These are phyloP conservation scores for Thymallus thymallus DNA, from an alignment of 2,113 vertebrate genomes.

Conservation along the genomic window DNA sequence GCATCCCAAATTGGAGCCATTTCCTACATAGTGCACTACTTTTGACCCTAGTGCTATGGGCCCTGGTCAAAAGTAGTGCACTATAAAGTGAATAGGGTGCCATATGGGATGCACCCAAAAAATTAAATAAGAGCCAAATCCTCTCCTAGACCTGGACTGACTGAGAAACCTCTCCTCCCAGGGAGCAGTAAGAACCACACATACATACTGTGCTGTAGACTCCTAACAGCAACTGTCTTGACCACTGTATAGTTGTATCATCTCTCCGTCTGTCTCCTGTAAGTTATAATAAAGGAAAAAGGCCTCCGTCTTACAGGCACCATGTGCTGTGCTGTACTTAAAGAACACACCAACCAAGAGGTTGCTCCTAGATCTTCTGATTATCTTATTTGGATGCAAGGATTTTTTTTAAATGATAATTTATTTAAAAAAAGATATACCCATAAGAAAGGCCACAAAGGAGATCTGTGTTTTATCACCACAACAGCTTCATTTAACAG, in stretches of 20 bases:
- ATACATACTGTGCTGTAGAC: slow-evolving; percentile 17
- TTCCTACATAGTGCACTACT: too few species aligned
- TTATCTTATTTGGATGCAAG: slow-evolving; percentile 66
- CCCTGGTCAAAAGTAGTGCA: too few species aligned
- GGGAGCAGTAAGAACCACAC: slow-evolving; percentile 9
- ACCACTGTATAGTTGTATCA: slow-evolving; percentile 56
- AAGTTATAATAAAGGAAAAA: slow-evolving; percentile 46
- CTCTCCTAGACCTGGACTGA: slow-evolving; percentile 27
- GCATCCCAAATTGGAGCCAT: neutral
- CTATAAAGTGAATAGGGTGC: too few species aligned
- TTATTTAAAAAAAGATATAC: slow-evolving; percentile 61
- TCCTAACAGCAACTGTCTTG: slow-evolving; percentile 38
- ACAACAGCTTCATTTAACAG: slow-evolving; percentile 26
- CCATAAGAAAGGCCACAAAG: slow-evolving; percentile 68
- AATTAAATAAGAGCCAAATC: slow-evolving; percentile 17
- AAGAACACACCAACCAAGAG: slow-evolving; percentile 30
- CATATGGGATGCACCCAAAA: neutral
- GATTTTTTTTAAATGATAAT: too few species aligned
- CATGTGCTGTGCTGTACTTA: slow-evolving; percentile 36
- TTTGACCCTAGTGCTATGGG: too few species aligned
- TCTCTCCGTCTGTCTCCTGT: slow-evolving; percentile 27
- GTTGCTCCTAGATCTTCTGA: slow-evolving; percentile 45
- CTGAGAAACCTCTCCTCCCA: neutral
- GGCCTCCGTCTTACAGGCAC: slow-evolving; percentile 64
- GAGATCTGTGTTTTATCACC: slow-evolving; percentile 24